Conservation (phyloP, 53 echinoderm and acorn worm species). For the Apostichopus leukothele region DNA sequence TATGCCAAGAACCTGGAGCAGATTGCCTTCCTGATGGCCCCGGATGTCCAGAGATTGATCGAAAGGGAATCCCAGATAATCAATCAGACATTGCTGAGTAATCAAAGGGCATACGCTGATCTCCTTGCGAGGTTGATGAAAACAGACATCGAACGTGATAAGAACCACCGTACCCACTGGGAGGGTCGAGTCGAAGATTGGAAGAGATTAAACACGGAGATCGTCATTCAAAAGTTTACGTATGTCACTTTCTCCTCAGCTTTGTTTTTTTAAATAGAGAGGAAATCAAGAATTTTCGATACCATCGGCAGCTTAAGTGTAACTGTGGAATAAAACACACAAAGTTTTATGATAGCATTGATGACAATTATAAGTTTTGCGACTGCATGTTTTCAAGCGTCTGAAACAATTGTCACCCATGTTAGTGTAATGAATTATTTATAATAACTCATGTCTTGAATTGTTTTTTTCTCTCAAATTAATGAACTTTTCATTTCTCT, state of each 20-base stretch:
- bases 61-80: conserved; percentile 88
- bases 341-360: no score
- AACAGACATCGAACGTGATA: conserved; percentile 90
- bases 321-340: no score
- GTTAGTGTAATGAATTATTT: no score
- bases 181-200: conserved; percentile 80
- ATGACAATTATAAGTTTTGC: no score
- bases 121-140: conserved; percentile 81
- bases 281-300: no score
- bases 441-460: no score
- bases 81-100: conserved; percentile 85
- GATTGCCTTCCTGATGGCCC: conserved; percentile 87
- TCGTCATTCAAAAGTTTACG: conserved; percentile 78
- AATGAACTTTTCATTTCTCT: no score
- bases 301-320: no score
- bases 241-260: conserved; percentile 34
- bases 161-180: conserved; percentile 83
- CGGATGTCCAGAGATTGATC: conserved; percentile 84
- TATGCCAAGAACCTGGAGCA: conserved; percentile 86
- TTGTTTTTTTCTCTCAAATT: no score
- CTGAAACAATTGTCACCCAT: no score
- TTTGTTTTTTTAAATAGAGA: no score
- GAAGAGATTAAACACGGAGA: conserved; percentile 82
- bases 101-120: conserved; percentile 82
- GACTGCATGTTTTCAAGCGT: no score